These are phyloP conservation scores for Oryzias melastigma DNA, from an alignment of 2,113 vertebrate species.

Conservation along the genomic window DNA sequence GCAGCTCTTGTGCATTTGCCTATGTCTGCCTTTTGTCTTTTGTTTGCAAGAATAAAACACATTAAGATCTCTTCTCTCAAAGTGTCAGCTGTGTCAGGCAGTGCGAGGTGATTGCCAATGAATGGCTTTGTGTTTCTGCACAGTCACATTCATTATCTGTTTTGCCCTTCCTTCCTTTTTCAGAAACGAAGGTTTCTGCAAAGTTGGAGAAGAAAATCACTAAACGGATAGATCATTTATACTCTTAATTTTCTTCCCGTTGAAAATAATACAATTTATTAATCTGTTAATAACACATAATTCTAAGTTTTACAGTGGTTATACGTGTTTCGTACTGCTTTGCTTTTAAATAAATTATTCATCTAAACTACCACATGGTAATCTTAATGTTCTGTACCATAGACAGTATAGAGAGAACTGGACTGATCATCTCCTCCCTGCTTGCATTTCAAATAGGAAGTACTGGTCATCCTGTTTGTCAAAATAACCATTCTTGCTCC, in stretches of 20 bases:
- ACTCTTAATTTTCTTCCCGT: conserved; percentile 22
- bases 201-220: conserved; percentile 47
- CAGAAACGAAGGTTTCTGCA: conserved; percentile 44
- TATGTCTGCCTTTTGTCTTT: conserved; percentile 52
- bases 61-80: conserved; percentile 44
- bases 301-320: no score
- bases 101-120: conserved; percentile 64
- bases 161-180: conserved; percentile 58
- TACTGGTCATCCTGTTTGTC: no score
- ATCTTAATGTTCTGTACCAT: no score
- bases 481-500: no score
- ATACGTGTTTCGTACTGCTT: no score
- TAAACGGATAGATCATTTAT: conserved; percentile 34
- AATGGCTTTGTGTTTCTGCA: conserved; percentile 61
- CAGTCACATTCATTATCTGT: conserved; percentile 60
- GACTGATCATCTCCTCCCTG: no score
- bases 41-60: conserved; percentile 53
- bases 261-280: conserved; percentile 1
- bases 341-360: no score
- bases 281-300: no score
- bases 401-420: no score
- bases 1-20: conserved; percentile 42
- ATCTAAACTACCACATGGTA: no score
- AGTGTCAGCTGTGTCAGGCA: conserved; percentile 69
- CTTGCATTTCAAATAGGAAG: no score